phyloP scores from a whole-genome alignment of 2,113 vertebrate species.

The Polypterus bichir region DNA sequence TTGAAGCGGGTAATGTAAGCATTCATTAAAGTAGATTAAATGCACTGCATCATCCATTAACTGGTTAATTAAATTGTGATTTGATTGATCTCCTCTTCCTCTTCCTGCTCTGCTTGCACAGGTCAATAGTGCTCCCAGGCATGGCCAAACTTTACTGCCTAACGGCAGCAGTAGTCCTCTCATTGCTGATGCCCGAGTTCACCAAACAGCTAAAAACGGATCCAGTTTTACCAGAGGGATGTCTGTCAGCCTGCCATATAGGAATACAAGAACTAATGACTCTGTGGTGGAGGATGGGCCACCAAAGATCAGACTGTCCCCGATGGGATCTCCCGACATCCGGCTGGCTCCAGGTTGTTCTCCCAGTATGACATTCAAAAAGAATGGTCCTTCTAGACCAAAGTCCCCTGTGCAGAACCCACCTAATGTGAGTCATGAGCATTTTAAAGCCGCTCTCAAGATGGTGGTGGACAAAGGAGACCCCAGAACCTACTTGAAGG shows the following conservation, averaged over 20 bases:
- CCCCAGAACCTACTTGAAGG: constrained; percentile 77
- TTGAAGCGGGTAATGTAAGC: too few species aligned
- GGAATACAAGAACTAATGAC: constrained; percentile 42
- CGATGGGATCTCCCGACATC: constrained; percentile 73
- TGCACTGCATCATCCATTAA: too few species aligned
- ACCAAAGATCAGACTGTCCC: constrained; percentile 70
- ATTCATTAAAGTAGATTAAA: too few species aligned
- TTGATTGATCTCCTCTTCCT: too few species aligned
- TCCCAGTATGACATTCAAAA: constrained; percentile 70
- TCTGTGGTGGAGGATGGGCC: constrained; percentile 61
- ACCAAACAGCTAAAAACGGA: constrained; percentile 47
- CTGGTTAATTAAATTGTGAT: too few species aligned
- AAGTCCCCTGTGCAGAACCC: constrained; percentile 53
- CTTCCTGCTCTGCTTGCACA: constrained; percentile 15
- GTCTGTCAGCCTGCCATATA: constrained; percentile 51
- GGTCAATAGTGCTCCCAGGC: constrained; percentile 46
- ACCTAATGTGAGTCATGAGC: constrained; percentile 80
- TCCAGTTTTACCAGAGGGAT: constrained; percentile 58
- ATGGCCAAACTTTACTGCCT: constrained; percentile 46
- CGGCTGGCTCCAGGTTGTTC: constrained; percentile 76
- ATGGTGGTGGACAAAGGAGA: constrained; percentile 96
- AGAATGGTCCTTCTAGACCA: constrained; percentile 53
- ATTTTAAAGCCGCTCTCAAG: constrained; percentile 91
- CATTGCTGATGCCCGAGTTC: constrained; percentile 39
- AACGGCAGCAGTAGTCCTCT: constrained; percentile 54